phyloP scores from a whole-genome alignment of 2,113 vertebrate species.

The Azemiops feae region DNA sequence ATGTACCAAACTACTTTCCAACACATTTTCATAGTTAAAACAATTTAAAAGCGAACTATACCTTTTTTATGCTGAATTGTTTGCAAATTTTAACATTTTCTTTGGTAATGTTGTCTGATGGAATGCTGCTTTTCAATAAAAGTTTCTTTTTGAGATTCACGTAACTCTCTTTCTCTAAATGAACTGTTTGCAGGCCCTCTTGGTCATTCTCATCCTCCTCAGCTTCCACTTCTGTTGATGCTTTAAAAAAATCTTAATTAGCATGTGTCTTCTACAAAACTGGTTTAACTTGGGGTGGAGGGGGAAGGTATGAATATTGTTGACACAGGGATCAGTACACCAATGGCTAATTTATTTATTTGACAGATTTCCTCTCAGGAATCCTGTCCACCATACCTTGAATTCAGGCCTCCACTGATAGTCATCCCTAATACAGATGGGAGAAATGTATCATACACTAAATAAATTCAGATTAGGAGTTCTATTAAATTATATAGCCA shows the following conservation, averaged over 20 bases:
- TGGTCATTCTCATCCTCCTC: conserved; percentile 74
- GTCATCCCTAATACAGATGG: not conserved
- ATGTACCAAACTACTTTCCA: not conserved
- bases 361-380: not conserved
- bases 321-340: not conserved
- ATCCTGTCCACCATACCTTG: not conserved
- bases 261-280: not conserved
- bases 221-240: conserved; percentile 50
- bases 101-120: conserved; percentile 70
- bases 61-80: conserved; percentile 83
- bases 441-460: not conserved
- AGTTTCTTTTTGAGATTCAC: conserved; percentile 86
- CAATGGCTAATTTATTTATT: not conserved
- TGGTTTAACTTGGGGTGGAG: too few relatives aligned
- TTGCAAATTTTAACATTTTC: conserved; percentile 86
- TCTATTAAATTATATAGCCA: not conserved
- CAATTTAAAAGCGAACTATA: conserved; percentile 47
- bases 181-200: conserved; percentile 65
- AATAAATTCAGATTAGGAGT: not conserved
- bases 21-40: not conserved
- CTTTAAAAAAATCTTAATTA: conserved; percentile 46
- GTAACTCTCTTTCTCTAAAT: conserved; percentile 86
- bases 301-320: not conserved
- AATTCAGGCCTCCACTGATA: not conserved
- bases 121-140: conserved; percentile 73